Percentiles rank a stretch among this genome's conserved stretches.
Conservation (phyloP, 1,140 invertebrate genomes). For the Conus betulinus region DNA sequence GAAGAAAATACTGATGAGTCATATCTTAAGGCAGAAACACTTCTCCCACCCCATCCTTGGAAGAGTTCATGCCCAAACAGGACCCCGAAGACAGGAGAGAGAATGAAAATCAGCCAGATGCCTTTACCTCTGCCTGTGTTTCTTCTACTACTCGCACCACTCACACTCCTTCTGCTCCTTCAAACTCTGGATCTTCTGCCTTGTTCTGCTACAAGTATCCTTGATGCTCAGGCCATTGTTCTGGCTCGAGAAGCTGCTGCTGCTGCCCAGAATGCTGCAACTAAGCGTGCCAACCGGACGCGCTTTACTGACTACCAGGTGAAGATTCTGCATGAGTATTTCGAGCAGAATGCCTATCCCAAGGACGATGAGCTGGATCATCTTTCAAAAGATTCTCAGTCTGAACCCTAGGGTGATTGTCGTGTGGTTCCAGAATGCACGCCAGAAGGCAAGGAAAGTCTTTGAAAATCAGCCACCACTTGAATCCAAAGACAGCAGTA, state of each 20-base stretch:
- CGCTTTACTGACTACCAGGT: constrained; percentile 99
- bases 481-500: constrained; percentile 83
- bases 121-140: constrained; percentile 50
- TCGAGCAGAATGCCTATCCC: constrained; percentile 99
- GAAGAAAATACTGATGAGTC: constrained; percentile 17
- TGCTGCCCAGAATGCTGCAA: constrained; percentile 70
- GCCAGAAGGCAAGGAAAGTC: constrained; percentile 98
- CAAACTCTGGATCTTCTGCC: constrained; percentile 73
- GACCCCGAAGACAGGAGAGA: constrained; percentile 43
- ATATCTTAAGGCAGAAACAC: neutral
- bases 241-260: constrained; percentile 39
- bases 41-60: constrained; percentile 27
- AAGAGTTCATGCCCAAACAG: constrained; percentile 25
- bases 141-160: constrained; percentile 55
- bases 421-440: constrained; percentile 99
- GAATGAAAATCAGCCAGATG: constrained; percentile 45
- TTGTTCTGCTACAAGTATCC: constrained; percentile 22
- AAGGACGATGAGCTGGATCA: constrained; percentile 99
- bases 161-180: constrained; percentile 53
- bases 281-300: constrained; percentile 97
- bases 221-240: constrained; percentile 41
- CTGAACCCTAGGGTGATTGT: constrained; percentile 94
- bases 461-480: constrained; percentile 81
- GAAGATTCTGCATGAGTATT: constrained; percentile 98
- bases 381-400: constrained; percentile 95